Evolutionary conservation across 2,888 invertebrate species (phyloP), one percentile per base, ranked within the genome.

Genomic region (Microdon myrmicae): DNA sequence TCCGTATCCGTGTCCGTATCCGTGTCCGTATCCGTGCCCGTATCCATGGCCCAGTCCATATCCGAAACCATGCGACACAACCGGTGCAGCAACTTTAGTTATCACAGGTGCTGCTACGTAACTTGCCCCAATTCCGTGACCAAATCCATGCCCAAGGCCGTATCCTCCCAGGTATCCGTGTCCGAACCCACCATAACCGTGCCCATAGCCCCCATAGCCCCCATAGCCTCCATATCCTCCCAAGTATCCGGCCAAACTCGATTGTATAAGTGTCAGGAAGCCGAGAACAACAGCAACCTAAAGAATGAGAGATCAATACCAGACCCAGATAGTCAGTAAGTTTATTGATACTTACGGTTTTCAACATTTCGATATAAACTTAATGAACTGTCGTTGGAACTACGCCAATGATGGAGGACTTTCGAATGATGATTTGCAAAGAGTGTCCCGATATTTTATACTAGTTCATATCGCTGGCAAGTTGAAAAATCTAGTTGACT

Each of bases 41-140:
- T 69, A 64, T 12, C 73, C 67, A 20, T 73, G 72, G 34, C 73
- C 71, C 13, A 72, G 70, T 22, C 73, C 71, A 28, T 75, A 16
- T 9, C 43, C 43, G n/a, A 22, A 31, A n/a, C 72, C 71, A 44
- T 73, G 73, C 4, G 72, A 58, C 3, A 74, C 58, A 10, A 73
- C 68, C 2, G 75, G 75, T 3, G 75, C 68, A 19, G 38, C 49
- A 31, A 49, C 23, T 26, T 43, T 59, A 0, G 59, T 20, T 8
- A 59, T 45, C 4, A 45, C 9, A 3, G 59, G 59, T n/a, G n/a
- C n/a, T 39, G 59, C 59, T 32, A 69, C 67, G 43, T 73, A 73
- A 43, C 73, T 72, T 34, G 58, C 25, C 23, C 71, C 69, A 49
- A 69, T n/a, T 4, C 70, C 73, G 19, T 64, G 54, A 10, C 68